Conservation (phyloP, 2,888 invertebrate species). For the Cacoxenus indagator region DNA sequence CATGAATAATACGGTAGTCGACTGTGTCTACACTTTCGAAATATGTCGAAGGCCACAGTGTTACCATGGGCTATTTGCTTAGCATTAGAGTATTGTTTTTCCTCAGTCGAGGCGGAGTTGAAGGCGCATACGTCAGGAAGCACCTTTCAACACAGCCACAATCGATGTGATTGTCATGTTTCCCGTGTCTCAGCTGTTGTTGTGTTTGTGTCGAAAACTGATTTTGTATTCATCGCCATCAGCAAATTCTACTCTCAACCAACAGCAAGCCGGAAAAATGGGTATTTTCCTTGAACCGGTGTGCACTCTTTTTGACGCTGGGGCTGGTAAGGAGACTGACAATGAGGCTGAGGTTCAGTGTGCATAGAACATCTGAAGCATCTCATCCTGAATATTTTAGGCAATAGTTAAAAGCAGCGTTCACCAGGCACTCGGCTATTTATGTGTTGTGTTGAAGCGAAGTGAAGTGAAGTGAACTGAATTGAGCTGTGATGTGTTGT, state of each 20-base stretch:
- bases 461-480: no score
- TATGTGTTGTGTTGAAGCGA: no score
- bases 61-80: neutral
- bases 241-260: slow-evolving; percentile 23
- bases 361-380: no score
- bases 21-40: no score
- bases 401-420: no score
- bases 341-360: no score
- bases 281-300: slow-evolving; percentile 24
- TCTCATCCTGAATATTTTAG: no score
- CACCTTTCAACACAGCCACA: neutral
- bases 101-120: neutral
- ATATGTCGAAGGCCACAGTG: slow-evolving; percentile 9
- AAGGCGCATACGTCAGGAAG: neutral
- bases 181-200: neutral
- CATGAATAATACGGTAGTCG: no score
- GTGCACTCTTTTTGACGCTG: no score
- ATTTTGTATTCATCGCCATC: slow-evolving; percentile 27
- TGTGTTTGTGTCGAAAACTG: slow-evolving; percentile 12
- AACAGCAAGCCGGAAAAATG: slow-evolving; percentile 46
- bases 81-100: slow-evolving; percentile 1
- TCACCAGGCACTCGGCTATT: no score
- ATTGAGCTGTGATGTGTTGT: no score
- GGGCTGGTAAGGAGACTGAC: no score
- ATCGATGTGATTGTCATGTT: neutral